phyloP scores from a whole-genome alignment of 2,797 vertebrate species.

The Dendrocincla fuliginosa region DNA sequence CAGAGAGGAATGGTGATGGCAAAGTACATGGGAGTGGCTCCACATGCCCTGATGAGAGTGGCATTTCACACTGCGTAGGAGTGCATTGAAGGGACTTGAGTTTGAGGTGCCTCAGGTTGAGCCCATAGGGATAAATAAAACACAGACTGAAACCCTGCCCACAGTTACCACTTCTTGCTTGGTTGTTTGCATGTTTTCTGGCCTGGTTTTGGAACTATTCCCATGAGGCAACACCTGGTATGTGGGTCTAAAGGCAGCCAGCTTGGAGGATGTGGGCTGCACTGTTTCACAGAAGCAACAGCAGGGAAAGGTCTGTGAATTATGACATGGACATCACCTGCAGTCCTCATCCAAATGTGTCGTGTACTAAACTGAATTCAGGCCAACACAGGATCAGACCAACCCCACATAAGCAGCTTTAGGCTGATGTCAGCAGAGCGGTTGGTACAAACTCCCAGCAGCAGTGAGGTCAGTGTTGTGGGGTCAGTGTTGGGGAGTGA shows the following conservation, averaged over 20 bases:
- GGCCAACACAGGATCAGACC: background rate
- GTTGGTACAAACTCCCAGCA: background rate
- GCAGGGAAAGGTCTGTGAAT: background rate
- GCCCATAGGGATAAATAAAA: background rate
- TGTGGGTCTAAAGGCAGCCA: accelerated
- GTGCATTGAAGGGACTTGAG: background rate
- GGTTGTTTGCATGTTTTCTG: background rate
- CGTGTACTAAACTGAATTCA: background rate
- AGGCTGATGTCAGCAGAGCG: background rate
- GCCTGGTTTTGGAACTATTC: background rate
- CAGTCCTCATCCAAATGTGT: background rate
- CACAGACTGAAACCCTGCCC: background rate
- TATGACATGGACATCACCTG: background rate
- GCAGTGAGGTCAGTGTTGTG: accelerated
- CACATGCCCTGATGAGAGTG: background rate
- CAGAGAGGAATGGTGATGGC: background rate
- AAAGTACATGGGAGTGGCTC: background rate
- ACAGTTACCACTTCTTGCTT: background rate
- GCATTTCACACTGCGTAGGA: background rate
- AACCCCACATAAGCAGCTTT: conserved; percentile 5
- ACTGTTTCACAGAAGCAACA: accelerated
- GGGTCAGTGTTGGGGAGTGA: accelerated
- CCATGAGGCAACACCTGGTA: accelerated
- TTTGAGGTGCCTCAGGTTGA: background rate
- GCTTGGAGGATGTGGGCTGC: background rate